Evolutionary conservation across 2,888 invertebrate genomes (phyloP), one percentile per base, ranked within the genome.

Genomic region (Philaethria dido): DNA sequence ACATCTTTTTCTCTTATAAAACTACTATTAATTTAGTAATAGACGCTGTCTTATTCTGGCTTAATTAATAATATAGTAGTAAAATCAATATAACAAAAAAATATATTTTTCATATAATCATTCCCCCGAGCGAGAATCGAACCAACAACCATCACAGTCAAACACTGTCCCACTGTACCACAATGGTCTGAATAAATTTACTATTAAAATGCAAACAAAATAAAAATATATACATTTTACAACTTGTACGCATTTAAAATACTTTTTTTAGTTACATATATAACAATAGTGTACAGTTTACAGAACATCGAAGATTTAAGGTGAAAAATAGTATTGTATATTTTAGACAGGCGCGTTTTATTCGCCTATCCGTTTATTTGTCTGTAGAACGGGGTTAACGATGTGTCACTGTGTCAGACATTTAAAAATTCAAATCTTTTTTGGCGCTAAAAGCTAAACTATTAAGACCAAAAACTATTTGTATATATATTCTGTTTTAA

Each of bases 311-410:
- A 60, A 60, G 29, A 47, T 60, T 60, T 47, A 18, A 47, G 60
- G 29, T 60, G 33, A 60, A 60, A 60, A 45, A 47, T 60, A 42
- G 57, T 57, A 42, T 60, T 60, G 60, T 60, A 60, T 45, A 60
- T 60, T 60, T 60, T 60, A 47, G 60, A 60, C 29, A 29, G 47
- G 33, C 60, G 45, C 47, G 33, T 47, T 60, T 60, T 47, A 60
- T 60, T 60, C 47, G 29, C 18, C 42, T 57, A 57, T 57, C 47
- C 60, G 60, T 60, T 60, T 60, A 45, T 44, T 60, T 60, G 57
- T 57, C 22, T 42, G 33, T 47, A 60, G 20, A 60, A 47, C 47
- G 47, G 16, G 60, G 60, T 33, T 60, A 60, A 60, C 60, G 33
- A 60, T 45, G 60, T 60, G 60, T 60, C 60, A 60, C 33, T 18